Base-by-base conservation (phyloP, 2,888 invertebrate genomes). In the Drosophila mimetica region DNA sequence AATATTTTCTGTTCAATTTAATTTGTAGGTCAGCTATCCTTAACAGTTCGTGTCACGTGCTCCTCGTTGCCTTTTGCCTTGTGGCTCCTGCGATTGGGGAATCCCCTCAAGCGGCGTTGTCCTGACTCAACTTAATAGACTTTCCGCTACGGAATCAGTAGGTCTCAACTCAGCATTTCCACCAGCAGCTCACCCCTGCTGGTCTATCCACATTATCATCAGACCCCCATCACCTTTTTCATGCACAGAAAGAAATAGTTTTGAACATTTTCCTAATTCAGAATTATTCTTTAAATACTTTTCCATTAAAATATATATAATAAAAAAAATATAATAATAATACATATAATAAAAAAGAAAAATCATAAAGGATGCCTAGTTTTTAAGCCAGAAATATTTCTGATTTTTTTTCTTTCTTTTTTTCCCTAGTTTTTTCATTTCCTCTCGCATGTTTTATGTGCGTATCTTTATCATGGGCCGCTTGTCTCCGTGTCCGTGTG, bases 81-180 rank as follows among this genome's bases (percentile, higher is more conserved):
- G 9, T 9, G 39, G 6, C 13, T 16, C n/a, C 34, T 11, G 34
- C 36, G 16, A 44, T 47, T 22, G 28, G 18, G 70, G 47, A 36
- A 53, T 1, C 25, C 39, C 47, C 20, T 32, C 18, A n/a, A 41
- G 48, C 20, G 39, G 6, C 25, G n/a, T 14, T 28, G 42, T 28
- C 36, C 32, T n/a, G 37, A 44, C 44, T 39, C 61, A 60, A 70
- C 37, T 53, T 61, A 71, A 70, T 70, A 50, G 61, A 71, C 71
- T 71, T 61, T 16, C 16, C 57, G 34, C 69, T 36, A 9, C 30
- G 22, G 32, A 18, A 22, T 25, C 14, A 32, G n/a, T n/a, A 25
- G 44, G 41, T n/a, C 48, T 22, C 36, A 20, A 41, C 20, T 25
- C 36, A 25, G 36, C 44, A 25, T 14, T 36, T n/a, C 1, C 36